phyloP scores from a whole-genome alignment of 2,797 vertebrate genomes.

The Petrocephalus sullivani region DNA sequence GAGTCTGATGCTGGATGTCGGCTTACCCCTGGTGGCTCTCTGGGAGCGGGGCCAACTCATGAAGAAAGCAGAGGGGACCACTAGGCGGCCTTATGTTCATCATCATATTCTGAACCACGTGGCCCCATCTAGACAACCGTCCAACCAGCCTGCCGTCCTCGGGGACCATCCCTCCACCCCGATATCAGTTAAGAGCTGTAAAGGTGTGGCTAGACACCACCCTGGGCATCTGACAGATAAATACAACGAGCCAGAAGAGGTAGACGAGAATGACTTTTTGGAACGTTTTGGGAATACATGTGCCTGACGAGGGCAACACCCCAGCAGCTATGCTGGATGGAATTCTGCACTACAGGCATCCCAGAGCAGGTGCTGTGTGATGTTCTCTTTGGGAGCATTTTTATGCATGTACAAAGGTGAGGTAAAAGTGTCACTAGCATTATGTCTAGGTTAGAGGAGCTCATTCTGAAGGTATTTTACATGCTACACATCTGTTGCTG shows the following conservation, averaged over 20 bases:
- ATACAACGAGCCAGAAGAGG: conserved; percentile 72
- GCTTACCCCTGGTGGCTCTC: conserved; percentile 63
- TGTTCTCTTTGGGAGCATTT: background rate
- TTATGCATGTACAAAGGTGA: background rate
- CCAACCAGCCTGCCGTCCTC: conserved; percentile 24
- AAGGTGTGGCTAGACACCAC: conserved; percentile 46
- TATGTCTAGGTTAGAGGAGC: background rate
- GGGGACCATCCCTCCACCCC: conserved; percentile 47
- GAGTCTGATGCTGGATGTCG: conserved; percentile 55
- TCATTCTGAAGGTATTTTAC: background rate
- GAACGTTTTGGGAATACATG: background rate
- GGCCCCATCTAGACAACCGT: conserved; percentile 28
- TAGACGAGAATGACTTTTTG: conserved; percentile 67
- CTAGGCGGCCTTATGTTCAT: conserved; percentile 20
- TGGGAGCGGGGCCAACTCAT: conserved; percentile 40
- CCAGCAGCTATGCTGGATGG: background rate
- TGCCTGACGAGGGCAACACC: background rate
- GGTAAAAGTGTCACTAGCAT: background rate
- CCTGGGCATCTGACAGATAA: conserved; percentile 27
- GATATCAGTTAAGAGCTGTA: conserved; percentile 50
- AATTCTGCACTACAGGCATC: background rate
- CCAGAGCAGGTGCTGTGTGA: background rate
- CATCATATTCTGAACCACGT: conserved; percentile 27
- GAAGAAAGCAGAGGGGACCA: conserved; percentile 19
- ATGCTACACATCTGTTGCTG: background rate